Evolutionary conservation across 2,797 vertebrate species (phyloP).

Genomic region (Fistularia commersonii): DNA sequence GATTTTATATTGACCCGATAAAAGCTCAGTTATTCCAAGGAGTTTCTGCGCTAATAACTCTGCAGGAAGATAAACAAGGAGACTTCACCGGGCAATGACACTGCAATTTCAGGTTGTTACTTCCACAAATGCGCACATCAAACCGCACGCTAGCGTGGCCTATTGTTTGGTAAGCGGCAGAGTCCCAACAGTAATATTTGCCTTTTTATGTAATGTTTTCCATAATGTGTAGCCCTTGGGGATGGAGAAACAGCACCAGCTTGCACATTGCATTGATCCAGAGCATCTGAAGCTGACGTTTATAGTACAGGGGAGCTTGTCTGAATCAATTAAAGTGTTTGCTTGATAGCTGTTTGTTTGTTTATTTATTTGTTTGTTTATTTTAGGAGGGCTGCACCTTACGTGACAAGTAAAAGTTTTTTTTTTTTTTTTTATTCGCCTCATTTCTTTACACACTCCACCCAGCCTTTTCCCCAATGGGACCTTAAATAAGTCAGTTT

Average conservation of each 20-base stretch:
- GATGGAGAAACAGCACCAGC: conserved; percentile 52
- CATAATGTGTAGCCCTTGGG: conserved; percentile 63
- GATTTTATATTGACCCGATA: conserved; percentile 57
- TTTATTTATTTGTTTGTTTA: too few species aligned
- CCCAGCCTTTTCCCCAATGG: too few species aligned
- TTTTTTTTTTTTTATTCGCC: too few species aligned
- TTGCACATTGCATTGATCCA: conserved; percentile 73
- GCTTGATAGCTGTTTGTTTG: background rate
- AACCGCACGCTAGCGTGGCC: background rate
- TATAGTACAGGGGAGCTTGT: conserved; percentile 32
- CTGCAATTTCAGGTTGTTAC: conserved; percentile 33
- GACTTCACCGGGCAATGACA: conserved; percentile 29
- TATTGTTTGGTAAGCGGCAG: conserved; percentile 27
- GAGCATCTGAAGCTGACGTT: conserved; percentile 61
- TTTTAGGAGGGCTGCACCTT: too few species aligned
- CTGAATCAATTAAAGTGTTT: background rate
- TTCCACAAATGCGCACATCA: too few species aligned
- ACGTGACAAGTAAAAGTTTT: too few species aligned
- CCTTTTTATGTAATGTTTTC: conserved; percentile 69
- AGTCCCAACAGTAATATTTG: conserved; percentile 57
- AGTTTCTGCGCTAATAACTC: conserved; percentile 45
- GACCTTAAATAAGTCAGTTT: too few species aligned
- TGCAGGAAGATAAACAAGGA: conserved; percentile 22
- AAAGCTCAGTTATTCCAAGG: conserved; percentile 38
- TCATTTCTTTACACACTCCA: too few species aligned